These are phyloP conservation scores for Conops quadrifasciatus DNA, from an alignment of 2,888 invertebrate genomes.

Conservation along the genomic window DNA sequence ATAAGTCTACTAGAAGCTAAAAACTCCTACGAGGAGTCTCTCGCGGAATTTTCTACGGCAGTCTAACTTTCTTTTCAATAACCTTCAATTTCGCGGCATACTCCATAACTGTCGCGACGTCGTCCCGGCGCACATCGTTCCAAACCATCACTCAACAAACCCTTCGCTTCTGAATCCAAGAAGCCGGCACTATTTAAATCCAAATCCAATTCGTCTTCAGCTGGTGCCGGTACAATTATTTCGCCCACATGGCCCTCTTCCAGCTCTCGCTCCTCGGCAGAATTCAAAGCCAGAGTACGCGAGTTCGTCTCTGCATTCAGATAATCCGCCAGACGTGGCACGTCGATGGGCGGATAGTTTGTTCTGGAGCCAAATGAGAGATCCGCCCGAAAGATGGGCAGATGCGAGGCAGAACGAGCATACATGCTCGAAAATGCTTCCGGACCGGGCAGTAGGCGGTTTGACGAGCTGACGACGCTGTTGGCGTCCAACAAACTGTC, in stretches of 20 bases:
- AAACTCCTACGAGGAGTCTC: no score
- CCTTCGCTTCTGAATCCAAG: slow-evolving; percentile 59
- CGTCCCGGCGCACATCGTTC: slow-evolving; percentile 81
- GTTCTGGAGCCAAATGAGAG: slow-evolving; percentile 46
- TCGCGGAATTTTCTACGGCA: no score
- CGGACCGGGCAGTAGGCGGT: slow-evolving; percentile 27
- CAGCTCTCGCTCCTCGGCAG: slow-evolving; percentile 43
- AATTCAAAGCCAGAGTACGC: slow-evolving; percentile 34
- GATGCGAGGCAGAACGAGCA: slow-evolving; percentile 19
- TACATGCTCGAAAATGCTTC: slow-evolving; percentile 16
- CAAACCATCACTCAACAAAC: slow-evolving; percentile 70
- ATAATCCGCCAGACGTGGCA: slow-evolving; percentile 46
- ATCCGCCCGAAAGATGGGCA: slow-evolving; percentile 54
- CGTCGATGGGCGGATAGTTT: slow-evolving; percentile 57
- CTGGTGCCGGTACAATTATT: slow-evolving; percentile 42
- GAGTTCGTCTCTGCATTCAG: slow-evolving; percentile 44
- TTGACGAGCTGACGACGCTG: slow-evolving; percentile 46
- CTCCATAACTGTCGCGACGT: slow-evolving; percentile 74
- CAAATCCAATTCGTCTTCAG: slow-evolving; percentile 51
- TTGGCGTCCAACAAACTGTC: slow-evolving; percentile 54
- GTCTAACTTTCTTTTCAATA: slow-evolving; percentile 49
- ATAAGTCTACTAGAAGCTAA: no score
- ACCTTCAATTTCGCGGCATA: slow-evolving; percentile 67
- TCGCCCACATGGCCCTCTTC: slow-evolving; percentile 51
- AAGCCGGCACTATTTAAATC: slow-evolving; percentile 47